Evolutionary conservation across 2,888 invertebrate genomes (phyloP), one percentile per base, ranked within the genome.

Genomic region (Sarcophaga subvicina): DNA sequence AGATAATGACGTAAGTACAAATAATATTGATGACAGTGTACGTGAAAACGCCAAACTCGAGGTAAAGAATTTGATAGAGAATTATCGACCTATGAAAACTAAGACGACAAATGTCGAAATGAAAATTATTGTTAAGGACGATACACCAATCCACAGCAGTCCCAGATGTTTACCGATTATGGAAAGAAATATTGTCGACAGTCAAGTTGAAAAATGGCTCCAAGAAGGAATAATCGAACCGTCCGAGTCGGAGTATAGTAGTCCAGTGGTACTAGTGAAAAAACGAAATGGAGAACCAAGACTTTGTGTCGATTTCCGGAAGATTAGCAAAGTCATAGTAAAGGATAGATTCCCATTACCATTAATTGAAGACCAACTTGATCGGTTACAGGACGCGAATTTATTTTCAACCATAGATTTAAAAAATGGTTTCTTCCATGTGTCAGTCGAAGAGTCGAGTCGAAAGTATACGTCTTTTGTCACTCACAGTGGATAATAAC

Each of bases 71-170:
- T 14, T 90, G 3, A 59, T 91, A 14, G n/a, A 85, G 11, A 82
- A 87, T n/a, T 92, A 91, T 67, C 22, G 86, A 22, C 90, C 90
- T 4, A n/a, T 77, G 4, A 89, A 88, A 49, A 75, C 63, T 4
- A 87, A 88, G 45, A 88, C 89, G 0, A 88, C 90, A 8, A 88
- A 86, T 12, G 80, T 91, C 5, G 82, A 90, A 76, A 84, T 84
- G 75, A 89, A 86, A 20, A 90, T 91, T n/a, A 77, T 92, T 54
- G 37, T 91, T 5, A 89, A 87, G 59, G 90, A 91, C 14, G 85
- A 80, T 27, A 45, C 69, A 12, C 79, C 82, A 2, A 78, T 86
- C 6, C 66, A 27, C 54, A 72, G 62, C 20, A 75, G 49, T 8
- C 77, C 77, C 11, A 72, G 80, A 69, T 25, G 69, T 22, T 22